Evolutionary conservation across 2,888 invertebrate species (phyloP), one percentile per base, ranked within the genome.

Genomic region (Mimumesa dahlbomi): DNA sequence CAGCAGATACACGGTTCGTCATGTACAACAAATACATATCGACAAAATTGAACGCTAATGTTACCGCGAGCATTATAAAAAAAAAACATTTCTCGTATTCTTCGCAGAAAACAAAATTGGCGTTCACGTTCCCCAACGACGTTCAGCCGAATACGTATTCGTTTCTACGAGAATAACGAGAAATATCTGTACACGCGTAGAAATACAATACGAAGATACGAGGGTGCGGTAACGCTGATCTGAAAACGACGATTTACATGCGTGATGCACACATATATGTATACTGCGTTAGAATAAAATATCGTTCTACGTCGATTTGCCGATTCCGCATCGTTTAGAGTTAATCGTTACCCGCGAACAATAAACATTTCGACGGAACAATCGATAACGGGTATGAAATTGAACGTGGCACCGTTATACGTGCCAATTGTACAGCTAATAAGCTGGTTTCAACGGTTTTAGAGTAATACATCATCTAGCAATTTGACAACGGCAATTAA

Each of bases 1-100:
- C 82, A 82, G 82, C 82, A 73, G 49, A 58, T 70, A 62, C 45
- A 42, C 38, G 40, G 29, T 18, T 50, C 34, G 16, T 18, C 18
- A 9, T 19, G 13, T 21, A 19, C 5, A 45, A 36, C 7, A 42
- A 11, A 19, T 21, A 53, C 11, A 22, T 38, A 16, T 43, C n/a
- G 34, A 2, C 0, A 14, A 38, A 18, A 25, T 45, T 0, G 13
- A 43, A 9, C 18, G 19, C 25, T 36, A 19, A 18, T 13, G 9
- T 18, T 29, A 40, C 43, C 18, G 9, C 5, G 34, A 9, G 21
- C n/a, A n/a, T n/a, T n/a, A n/a, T n/a, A n/a, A n/a, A n/a, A n/a
- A n/a, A n/a, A n/a, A n/a, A n/a, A n/a, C n/a, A n/a, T n/a, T 29
- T 65, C 14, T 16, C 21, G 13, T 14, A 5, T 38, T 38, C 38